Evolutionary conservation across 2,113 vertebrate genomes (phyloP), one percentile per base, ranked within the genome.

Genomic region (Suricata suricatta): DNA sequence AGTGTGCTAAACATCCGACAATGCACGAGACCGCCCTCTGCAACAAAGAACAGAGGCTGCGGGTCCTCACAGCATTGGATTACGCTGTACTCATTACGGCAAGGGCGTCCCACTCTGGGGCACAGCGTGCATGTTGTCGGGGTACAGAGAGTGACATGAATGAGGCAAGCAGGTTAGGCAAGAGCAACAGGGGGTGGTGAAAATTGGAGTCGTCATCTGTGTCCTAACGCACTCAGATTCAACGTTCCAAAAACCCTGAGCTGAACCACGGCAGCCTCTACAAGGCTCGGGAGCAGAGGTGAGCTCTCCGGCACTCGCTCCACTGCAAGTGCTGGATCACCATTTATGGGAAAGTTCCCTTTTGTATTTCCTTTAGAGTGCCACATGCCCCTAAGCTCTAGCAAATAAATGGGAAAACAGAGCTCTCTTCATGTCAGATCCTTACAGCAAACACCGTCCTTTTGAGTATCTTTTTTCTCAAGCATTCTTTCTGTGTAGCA

Each of bases 391-490:
- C 44, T 72, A 88, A 60, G 3, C 72, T 72, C 52, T 74, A 79
- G 54, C 41, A 57, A 90, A 71, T 29, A 77, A 81, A 88, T 2
- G 21, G 38, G 31, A 74, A 95, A 80, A 31, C 1, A 96, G 64
- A 81, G 44, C 47, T 52, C 29, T 38, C 91, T 38, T 88, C 71
- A 66, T 15, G 47, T 92, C 52, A 64, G 41, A 81, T 41, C 60
- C 38, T 47, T 44, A 52, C 44, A 25, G 50, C 4, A 74, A 38
- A 57, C 21, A 19, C 64, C 31, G 17, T 74, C 27, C 16, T 93
- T 95, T 57, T 68, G 64, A 69, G 50, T 83, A 69, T 93, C 13
- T 27, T n/a, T 77, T 90, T 41, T n/a, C 60, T 35, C 57, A 60
- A n/a, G 52, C 15, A 54, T 35, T 60, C 15, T 88, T 82, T 68